Percentiles rank a stretch among this genome's conserved stretches.
Conservation (phyloP, 2,888 invertebrate genomes). For the Thecocarcelia acutangulata region DNA sequence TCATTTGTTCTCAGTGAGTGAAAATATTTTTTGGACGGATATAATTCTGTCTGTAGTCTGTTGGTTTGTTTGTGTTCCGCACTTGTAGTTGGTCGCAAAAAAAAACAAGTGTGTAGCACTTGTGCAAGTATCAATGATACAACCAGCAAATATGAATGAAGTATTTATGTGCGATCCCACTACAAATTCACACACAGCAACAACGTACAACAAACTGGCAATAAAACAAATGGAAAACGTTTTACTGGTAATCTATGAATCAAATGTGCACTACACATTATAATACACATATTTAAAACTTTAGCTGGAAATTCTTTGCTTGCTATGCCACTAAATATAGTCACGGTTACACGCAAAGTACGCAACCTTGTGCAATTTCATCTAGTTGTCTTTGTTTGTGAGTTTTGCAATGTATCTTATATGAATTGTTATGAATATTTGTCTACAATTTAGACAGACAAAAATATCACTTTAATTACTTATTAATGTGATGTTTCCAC, state of each 20-base stretch:
- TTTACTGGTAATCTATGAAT: neutral
- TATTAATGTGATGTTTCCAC: too few relatives aligned
- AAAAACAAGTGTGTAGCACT: neutral
- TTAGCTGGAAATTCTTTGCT: too few relatives aligned
- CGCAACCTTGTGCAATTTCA: too few relatives aligned
- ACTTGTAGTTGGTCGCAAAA: conserved; percentile 19
- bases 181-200: conserved; percentile 4
- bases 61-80: conserved; percentile 2
- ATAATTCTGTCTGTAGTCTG: neutral
- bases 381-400: too few relatives aligned
- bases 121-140: conserved; percentile 33
- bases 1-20: conserved; percentile 42
- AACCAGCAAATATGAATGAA: conserved; percentile 23
- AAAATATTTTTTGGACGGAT: conserved; percentile 21
- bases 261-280: neutral
- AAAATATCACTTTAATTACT: too few relatives aligned
- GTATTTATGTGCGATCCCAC: conserved; percentile 47
- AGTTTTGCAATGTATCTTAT: too few relatives aligned
- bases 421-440: too few relatives aligned
- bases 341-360: too few relatives aligned
- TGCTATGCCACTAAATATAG: too few relatives aligned
- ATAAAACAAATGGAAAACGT: neutral
- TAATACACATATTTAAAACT: too few relatives aligned
- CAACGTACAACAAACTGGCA: conserved; percentile 10
- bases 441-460: too few relatives aligned